These are phyloP conservation scores for Cheilinus undulatus DNA, from an alignment of 2,113 vertebrate genomes.

Conservation along the genomic window DNA sequence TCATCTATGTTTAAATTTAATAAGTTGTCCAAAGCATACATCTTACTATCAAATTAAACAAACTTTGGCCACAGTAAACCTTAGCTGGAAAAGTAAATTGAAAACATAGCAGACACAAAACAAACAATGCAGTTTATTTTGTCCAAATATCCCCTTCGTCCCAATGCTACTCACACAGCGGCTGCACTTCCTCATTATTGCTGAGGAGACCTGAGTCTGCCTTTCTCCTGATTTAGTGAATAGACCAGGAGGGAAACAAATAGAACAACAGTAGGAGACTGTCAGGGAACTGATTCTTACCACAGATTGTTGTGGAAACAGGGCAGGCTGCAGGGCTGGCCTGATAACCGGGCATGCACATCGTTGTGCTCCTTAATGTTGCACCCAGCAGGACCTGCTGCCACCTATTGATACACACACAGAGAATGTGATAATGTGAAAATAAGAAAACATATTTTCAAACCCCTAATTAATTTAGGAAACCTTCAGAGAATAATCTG, in stretches of 20 bases:
- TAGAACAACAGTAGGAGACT: not conserved
- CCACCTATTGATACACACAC: slow-evolving; percentile 80
- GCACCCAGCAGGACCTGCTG: slow-evolving; percentile 84
- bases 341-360: slow-evolving; percentile 62
- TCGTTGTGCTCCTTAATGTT: slow-evolving; percentile 82
- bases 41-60: not conserved
- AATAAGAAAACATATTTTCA: not conserved
- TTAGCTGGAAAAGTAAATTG: not conserved
- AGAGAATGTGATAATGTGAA: not conserved
- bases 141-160: not conserved
- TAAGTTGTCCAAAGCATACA: not conserved
- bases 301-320: slow-evolving; percentile 88
- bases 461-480: not conserved
- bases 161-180: not conserved
- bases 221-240: slow-evolving; percentile 15
- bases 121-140: not conserved
- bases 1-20: not conserved
- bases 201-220: not conserved
- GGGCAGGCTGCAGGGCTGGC: slow-evolving; percentile 79
- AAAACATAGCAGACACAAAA: not conserved
- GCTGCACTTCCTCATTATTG: slow-evolving; percentile 6
- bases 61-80: not conserved
- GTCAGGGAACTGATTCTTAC: slow-evolving; percentile 70
- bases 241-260: slow-evolving; percentile 5
- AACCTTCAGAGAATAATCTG: not conserved